Evolutionary conservation across 2,797 vertebrate species (phyloP), one percentile per base, ranked within the genome.

Genomic region (Poeciliopsis presidionis): DNA sequence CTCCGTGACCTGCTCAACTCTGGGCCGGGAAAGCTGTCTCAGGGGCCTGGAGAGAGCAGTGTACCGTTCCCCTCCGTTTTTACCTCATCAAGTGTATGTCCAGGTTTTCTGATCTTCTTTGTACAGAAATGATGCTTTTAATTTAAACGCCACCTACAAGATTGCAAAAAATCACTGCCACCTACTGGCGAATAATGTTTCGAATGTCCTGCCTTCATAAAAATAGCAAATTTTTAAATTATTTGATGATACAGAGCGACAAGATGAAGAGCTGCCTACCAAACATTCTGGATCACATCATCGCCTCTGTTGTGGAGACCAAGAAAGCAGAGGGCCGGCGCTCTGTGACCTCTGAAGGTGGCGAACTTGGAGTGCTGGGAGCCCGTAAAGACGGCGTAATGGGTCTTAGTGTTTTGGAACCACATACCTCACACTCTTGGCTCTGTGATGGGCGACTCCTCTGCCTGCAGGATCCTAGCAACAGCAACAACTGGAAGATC

Each of bases 401-500:
- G 97, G 97, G 98, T 43, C 95, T 99, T 77, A 99, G 98, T 67
- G 98, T 99, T 72, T 95, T 99, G 76, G 98, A 99, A 85, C 98
- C 98, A 81, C 97, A 99, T 88, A 99, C 98, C 74, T 99, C 98
- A 73, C 98, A 99, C 92, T 97, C 98, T 41, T 99, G 98, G 98
- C 96, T 99, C 30, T 99, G 98, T 90, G 98, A 99, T 57, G 98
- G 98, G 45, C 96, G 98, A 79, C 97, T 99, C 57, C 97, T 99
- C 77, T 99, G 98, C 93, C 96, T 99, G 86, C 98, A 99, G 87
- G 98, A 99, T 90, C 98, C 98, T 78, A 96, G 98, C 93, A 99
- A 99, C 95, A 92, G 94, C 94, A 99, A 99, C 95, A 99, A 99
- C 93, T 99, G 98, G 98, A 99, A 99, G 94, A 99, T 99, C 92